Conservation (phyloP, 2,888 invertebrate genomes). For the Sylvicola cinctus region DNA sequence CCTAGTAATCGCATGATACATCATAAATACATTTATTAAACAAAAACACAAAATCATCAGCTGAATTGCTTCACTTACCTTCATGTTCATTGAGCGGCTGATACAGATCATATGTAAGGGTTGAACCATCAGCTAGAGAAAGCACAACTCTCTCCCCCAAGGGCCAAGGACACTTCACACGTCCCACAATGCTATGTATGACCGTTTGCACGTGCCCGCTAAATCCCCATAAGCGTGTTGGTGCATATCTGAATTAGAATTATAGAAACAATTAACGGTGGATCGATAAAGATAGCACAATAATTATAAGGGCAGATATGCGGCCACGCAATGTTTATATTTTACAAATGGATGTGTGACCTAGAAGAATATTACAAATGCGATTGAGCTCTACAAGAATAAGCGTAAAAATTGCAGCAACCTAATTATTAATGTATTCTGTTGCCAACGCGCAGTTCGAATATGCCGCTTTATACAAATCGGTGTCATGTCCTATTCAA, state of each 20-base stretch:
- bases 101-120: constrained; percentile 81
- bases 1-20: constrained; percentile 2
- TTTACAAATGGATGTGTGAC: too few relatives aligned
- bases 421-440: too few relatives aligned
- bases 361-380: too few relatives aligned
- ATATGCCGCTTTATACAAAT: too few relatives aligned
- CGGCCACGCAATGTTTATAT: too few relatives aligned
- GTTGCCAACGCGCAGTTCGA: too few relatives aligned
- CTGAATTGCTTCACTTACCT: constrained; percentile 28
- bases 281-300: too few relatives aligned
- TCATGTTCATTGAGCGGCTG: constrained; percentile 56
- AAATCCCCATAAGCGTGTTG: constrained; percentile 83
- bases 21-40: constrained; percentile 2
- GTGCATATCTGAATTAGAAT: constrained; percentile 50
- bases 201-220: constrained; percentile 91
- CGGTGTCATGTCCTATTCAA: too few relatives aligned
- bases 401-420: too few relatives aligned
- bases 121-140: constrained; percentile 61
- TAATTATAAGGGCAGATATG: too few relatives aligned
- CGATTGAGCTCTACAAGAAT: too few relatives aligned
- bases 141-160: constrained; percentile 64
- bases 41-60: constrained; percentile 2
- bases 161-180: constrained; percentile 76
- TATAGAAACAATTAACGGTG: background rate
- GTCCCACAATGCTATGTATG: constrained; percentile 69